Conservation (phyloP, 2,888 invertebrate species). For the Pilophorus perplexus region DNA sequence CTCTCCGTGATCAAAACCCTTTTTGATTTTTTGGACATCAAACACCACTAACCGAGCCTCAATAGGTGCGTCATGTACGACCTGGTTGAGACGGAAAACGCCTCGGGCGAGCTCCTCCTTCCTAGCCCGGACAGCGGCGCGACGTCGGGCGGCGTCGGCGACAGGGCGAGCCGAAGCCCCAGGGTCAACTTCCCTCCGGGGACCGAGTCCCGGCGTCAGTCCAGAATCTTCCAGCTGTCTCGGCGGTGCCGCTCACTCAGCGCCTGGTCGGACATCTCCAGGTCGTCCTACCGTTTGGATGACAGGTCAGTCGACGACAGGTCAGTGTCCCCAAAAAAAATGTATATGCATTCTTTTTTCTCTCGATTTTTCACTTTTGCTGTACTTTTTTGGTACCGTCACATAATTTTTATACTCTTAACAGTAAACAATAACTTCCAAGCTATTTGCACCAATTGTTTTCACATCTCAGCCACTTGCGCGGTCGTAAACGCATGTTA, state of each 20-base stretch:
- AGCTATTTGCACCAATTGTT: no score
- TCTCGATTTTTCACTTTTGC: background rate
- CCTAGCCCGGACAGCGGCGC: constrained; percentile 42
- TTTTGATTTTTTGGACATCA: no score
- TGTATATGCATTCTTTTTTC: background rate
- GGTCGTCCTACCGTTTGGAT: constrained; percentile 77
- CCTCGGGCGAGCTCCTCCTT: constrained; percentile 47
- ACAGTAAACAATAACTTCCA: no score
- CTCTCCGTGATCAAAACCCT: no score
- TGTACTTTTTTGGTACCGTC: background rate
- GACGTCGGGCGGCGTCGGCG: background rate
- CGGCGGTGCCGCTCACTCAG: constrained; percentile 68
- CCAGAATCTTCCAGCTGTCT: constrained; percentile 55
- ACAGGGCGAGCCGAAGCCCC: background rate
- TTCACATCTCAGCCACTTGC: no score
- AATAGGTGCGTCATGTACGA: constrained; percentile 50
- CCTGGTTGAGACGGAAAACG: constrained; percentile 48
- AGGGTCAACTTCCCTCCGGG: constrained; percentile 49
- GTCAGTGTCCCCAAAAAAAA: constrained; percentile 32
- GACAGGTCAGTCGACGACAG: constrained; percentile 60
- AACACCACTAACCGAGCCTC: no score
- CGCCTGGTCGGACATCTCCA: constrained; percentile 83
- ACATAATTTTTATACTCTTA: background rate
- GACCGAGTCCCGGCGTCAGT: constrained; percentile 53
- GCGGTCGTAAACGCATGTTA: no score